These are phyloP conservation scores for Ctenosaura bakeri DNA, from an alignment of 2,797 vertebrate species.

Conservation along the genomic window DNA sequence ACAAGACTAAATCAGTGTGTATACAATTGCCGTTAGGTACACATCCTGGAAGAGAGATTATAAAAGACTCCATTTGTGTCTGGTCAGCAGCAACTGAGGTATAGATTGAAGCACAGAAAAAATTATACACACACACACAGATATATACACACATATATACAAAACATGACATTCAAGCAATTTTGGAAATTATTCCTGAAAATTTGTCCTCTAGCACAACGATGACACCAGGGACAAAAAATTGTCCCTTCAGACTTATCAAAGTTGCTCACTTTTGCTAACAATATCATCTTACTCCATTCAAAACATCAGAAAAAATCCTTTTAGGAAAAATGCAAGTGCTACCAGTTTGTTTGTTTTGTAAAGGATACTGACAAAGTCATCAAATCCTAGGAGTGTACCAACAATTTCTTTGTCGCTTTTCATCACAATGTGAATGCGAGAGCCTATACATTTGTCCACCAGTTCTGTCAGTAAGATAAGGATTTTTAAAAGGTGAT, in stretches of 20 bases:
- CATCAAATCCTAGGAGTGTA: conserved; percentile 91
- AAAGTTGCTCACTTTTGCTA: too few species aligned
- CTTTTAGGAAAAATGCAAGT: neutral
- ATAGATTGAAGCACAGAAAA: neutral
- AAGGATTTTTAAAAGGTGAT: rapidly evolving
- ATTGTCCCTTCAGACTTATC: too few species aligned
- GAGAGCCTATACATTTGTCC: conserved; percentile 93
- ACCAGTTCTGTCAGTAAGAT: conserved; percentile 85
- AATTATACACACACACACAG: too few species aligned
- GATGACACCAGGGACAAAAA: too few species aligned
- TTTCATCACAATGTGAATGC: conserved; percentile 95
- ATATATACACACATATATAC: too few species aligned
- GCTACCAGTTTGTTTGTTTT: neutral
- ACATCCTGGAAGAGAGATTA: neutral
- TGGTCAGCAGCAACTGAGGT: neutral
- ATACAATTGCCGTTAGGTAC: neutral
- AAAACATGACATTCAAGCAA: too few species aligned
- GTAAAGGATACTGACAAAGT: conserved; percentile 97
- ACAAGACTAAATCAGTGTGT: neutral
- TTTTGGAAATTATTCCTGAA: too few species aligned
- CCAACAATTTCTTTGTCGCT: conserved; percentile 93
- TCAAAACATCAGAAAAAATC: neutral
- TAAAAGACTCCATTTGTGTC: neutral
- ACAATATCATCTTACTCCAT: neutral
- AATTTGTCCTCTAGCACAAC: too few species aligned